Base-by-base conservation (phyloP, 2,888 invertebrate species). In the Sphaerophoria rueppellii region DNA sequence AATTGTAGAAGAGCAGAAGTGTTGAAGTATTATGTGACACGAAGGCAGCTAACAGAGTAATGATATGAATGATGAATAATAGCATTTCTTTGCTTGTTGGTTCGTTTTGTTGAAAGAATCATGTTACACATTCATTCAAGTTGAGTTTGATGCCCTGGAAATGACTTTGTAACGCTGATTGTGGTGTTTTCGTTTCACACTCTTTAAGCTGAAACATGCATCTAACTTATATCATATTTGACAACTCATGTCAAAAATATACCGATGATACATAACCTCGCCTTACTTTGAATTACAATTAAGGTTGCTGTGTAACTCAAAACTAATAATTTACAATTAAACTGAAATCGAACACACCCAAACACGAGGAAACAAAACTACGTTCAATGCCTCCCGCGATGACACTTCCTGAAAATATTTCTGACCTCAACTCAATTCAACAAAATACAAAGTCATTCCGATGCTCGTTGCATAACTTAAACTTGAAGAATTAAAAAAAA, bases 381-480 rank as follows among this genome's bases (percentile, higher is more conserved):
- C 24, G 24, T 65, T 65, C 34, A 63, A 63, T 46, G 61, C 50
- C 35, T 50, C 40, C 16, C 7, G 14, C 52, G 67, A 54, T 52
- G 40, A 40, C 40, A 67, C 52, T 67, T 67, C 67, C 67, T 67
- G 67, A 54, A 67, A 52, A 54, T 54, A 67, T 67, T 67, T 67
- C 67, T 67, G 40, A 67, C 40, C 34, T 65, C 54, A 67, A 67
- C 12, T 54, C 4, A 54, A 0, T 40, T 24, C 12, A 6, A 32
- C 43, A 32, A 46, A 61, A 14, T 14, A 14, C 67, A 2, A 67
- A 54, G 52, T 54, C 67, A 67, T 40, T 54, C 24, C 24, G 60
- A 40, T 58, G 52, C 24, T 67, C 52, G 40, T 52, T 52, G 40
- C 50, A 67, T 67, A 52, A 63, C 48, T 63, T 34, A 43, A 48